A percentile compares a stretch with the other conserved stretches of the same genome.
Conservation (phyloP, 2,888 invertebrate genomes). For the Antitype chi region DNA sequence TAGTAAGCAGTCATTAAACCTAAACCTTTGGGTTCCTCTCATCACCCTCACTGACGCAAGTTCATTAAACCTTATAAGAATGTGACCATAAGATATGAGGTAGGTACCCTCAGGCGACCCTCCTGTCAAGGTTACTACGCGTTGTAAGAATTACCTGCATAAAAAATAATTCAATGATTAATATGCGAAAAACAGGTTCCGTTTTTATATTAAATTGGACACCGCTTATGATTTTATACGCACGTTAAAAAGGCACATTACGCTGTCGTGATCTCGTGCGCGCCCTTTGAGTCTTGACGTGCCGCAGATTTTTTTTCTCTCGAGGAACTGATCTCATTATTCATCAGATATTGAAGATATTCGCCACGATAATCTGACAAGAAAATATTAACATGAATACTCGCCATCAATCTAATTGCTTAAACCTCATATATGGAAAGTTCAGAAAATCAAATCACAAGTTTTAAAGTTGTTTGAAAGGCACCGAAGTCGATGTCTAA, state of each 20-base stretch:
- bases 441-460: background rate
- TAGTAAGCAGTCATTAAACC: background rate
- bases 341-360: slow-evolving; percentile 10
- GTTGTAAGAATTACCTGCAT: slow-evolving; percentile 20
- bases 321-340: slow-evolving; percentile 7
- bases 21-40: background rate
- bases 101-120: slow-evolving; percentile 6
- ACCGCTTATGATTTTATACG: slow-evolving; percentile 31
- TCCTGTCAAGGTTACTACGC: slow-evolving; percentile 28
- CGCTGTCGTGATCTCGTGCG: background rate
- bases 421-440: background rate
- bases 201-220: slow-evolving; percentile 26
- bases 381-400: background rate
- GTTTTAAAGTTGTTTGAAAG: background rate
- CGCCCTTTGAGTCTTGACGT: slow-evolving; percentile 14
- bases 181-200: slow-evolving; percentile 38
- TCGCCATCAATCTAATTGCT: background rate
- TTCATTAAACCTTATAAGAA: slow-evolving; percentile 3
- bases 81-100: background rate
- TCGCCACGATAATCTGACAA: slow-evolving; percentile 2
- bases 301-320: background rate
- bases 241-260: slow-evolving; percentile 15
- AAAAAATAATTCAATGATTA: slow-evolving; percentile 39
- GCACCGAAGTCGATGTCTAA: too few species aligned
- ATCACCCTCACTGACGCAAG: background rate